Percentiles rank a stretch among this genome's conserved stretches.
phyloP scores from a whole-genome alignment of 2,888 invertebrate species.

The Calliopum simillimum region DNA sequence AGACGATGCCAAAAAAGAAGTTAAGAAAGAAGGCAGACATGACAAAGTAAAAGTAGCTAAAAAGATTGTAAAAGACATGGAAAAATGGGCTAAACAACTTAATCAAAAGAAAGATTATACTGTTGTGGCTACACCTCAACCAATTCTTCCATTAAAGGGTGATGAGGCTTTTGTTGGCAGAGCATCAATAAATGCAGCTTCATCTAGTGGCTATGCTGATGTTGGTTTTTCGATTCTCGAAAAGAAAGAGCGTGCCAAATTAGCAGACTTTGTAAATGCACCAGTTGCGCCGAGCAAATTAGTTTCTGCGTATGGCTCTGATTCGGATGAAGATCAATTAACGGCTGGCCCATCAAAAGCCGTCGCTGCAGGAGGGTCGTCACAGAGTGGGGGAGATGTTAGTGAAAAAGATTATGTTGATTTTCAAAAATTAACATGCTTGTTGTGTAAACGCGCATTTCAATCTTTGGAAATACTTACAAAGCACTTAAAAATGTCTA shows the following conservation, averaged over 20 bases:
- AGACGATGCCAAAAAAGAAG: constrained; percentile 59
- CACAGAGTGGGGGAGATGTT: constrained; percentile 55
- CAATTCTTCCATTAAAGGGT: constrained; percentile 52
- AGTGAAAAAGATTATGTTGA: constrained; percentile 86
- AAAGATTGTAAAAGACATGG: constrained; percentile 92
- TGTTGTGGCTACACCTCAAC: constrained; percentile 61
- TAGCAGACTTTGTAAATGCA: constrained; percentile 56
- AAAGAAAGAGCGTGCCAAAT: constrained; percentile 72
- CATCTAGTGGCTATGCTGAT: constrained; percentile 80
- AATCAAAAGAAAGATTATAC: constrained; percentile 91
- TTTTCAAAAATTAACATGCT: constrained; percentile 89
- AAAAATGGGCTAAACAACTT: constrained; percentile 93
- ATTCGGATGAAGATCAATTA: constrained; percentile 69
- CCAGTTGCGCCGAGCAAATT: constrained; percentile 67
- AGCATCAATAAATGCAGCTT: constrained; percentile 38
- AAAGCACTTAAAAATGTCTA: constrained; percentile 93
- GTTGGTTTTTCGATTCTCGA: constrained; percentile 93
- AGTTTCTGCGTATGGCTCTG: constrained; percentile 81
- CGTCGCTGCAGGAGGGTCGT: constrained; percentile 30
- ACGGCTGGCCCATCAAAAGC: constrained; percentile 58
- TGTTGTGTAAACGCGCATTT: constrained; percentile 95
- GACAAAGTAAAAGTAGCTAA: constrained; percentile 98
- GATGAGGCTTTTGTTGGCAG: constrained; percentile 37
- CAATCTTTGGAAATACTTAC: constrained; percentile 87
- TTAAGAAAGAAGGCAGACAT: constrained; percentile 79